These are phyloP conservation scores for Morus bassanus DNA, from an alignment of 2,797 vertebrate genomes.

Conservation along the genomic window DNA sequence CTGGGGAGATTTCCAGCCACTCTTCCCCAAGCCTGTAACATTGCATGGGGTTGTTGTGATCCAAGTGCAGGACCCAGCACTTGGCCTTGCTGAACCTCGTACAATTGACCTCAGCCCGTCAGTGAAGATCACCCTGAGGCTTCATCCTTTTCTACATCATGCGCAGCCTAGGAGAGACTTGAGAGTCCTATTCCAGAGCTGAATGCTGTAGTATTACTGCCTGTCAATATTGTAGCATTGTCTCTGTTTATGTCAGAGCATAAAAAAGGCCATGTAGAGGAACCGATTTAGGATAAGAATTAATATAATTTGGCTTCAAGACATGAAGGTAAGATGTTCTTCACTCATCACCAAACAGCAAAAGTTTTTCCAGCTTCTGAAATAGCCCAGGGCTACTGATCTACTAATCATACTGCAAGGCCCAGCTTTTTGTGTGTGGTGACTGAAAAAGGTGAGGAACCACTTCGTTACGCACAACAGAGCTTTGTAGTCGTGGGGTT, in stretches of 20 bases:
- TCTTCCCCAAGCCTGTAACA: too few relatives aligned
- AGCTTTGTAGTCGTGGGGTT: background rate
- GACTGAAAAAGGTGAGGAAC: background rate
- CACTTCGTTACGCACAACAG: background rate
- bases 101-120: too few relatives aligned
- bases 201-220: background rate
- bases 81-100: too few relatives aligned
- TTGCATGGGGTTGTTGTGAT: too few relatives aligned
- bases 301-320: background rate
- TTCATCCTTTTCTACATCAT: background rate
- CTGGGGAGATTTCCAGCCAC: too few relatives aligned
- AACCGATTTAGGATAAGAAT: background rate
- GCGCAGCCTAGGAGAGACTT: background rate
- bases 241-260: background rate
- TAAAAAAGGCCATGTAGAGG: background rate
- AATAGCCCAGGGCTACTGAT: background rate
- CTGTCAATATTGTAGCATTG: background rate
- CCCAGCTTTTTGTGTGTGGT: background rate
- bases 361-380: background rate
- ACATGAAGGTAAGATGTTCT: background rate
- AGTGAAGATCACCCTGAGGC: background rate
- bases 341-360: background rate
- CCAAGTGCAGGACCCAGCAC: too few relatives aligned
- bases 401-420: background rate
- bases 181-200: background rate